Percentiles rank a stretch among this genome's conserved stretches.
Conservation (phyloP, 2,797 vertebrate species). For the Avahi laniger region DNA sequence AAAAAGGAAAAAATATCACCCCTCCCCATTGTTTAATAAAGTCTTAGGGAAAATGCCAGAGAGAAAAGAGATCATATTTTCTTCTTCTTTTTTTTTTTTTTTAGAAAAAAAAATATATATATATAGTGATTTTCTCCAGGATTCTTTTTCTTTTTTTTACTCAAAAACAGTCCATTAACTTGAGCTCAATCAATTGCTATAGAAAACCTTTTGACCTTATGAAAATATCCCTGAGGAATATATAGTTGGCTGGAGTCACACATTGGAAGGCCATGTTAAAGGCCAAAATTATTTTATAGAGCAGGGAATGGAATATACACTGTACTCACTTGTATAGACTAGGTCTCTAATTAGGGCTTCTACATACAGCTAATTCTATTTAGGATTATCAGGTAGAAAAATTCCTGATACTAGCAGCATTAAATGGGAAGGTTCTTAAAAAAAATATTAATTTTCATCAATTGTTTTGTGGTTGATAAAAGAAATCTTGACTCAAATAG, state of each 20-base stretch:
- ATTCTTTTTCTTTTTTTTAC: neutral
- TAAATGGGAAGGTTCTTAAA: neutral
- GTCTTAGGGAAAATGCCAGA: neutral
- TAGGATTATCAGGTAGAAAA: neutral
- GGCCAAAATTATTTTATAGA: neutral
- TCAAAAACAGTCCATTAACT: neutral
- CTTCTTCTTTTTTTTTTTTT: neutral
- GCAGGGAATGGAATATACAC: fast-evolving
- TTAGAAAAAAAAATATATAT: neutral
- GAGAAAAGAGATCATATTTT: neutral
- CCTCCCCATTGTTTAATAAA: neutral
- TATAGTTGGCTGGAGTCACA: neutral
- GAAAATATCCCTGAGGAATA: neutral
- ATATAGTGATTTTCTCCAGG: neutral
- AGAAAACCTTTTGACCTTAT: neutral
- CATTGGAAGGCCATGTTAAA: neutral
- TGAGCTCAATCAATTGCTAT: neutral
- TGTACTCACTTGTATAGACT: neutral
- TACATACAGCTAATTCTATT: neutral
- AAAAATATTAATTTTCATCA: neutral
- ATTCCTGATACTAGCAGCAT: neutral
- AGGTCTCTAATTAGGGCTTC: neutral
- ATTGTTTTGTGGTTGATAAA: neutral
- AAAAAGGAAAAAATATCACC: neutral
- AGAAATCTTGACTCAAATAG: neutral